Evolutionary conservation across 2,888 invertebrate species (phyloP), one percentile per base, ranked within the genome.

Genomic region (Cosmopolites sordidus): DNA sequence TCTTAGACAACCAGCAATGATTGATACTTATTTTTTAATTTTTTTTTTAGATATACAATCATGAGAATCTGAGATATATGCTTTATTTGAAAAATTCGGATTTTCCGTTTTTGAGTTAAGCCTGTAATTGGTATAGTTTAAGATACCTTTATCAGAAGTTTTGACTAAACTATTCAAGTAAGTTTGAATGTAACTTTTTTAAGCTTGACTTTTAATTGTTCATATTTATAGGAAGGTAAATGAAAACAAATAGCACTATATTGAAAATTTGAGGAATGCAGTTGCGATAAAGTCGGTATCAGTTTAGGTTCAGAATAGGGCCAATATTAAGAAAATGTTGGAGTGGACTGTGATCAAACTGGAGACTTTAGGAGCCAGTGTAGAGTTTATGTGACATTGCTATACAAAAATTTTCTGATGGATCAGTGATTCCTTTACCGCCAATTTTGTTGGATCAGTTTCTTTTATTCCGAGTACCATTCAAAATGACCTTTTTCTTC

Each of bases 21-120:
- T n/a, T n/a, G n/a, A n/a, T n/a, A n/a, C n/a, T n/a, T n/a, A n/a
- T n/a, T n/a, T n/a, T n/a, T n/a, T n/a, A n/a, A n/a, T n/a, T n/a
- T 4, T 45, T 16, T 58, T 77, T 76, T 6, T 71, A 91, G 90
- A 18, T 97, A 93, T 73, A 92, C 96, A 22, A 80, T 99, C 38
- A 83, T 98, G 98, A 99, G 74, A 99, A 99, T 74, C 77, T 99
- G 41, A 81, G 98, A n/a, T 91, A 88, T 67, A 86, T 97, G 86
- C 73, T 97, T 15, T 82, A 86, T 22, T 82, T 86, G 1, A 82
- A 92, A 68, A 81, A 84, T 63, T 78, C 89, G 0, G 78, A 78
- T 0, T 83, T 86, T 1, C 86, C 93, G n/a, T n/a, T n/a, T n/a
- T n/a, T n/a, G n/a, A n/a, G n/a, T n/a, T n/a, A n/a, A n/a, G n/a